phyloP scores from a whole-genome alignment of 2,888 invertebrate species.

The Nasonia oneida region DNA sequence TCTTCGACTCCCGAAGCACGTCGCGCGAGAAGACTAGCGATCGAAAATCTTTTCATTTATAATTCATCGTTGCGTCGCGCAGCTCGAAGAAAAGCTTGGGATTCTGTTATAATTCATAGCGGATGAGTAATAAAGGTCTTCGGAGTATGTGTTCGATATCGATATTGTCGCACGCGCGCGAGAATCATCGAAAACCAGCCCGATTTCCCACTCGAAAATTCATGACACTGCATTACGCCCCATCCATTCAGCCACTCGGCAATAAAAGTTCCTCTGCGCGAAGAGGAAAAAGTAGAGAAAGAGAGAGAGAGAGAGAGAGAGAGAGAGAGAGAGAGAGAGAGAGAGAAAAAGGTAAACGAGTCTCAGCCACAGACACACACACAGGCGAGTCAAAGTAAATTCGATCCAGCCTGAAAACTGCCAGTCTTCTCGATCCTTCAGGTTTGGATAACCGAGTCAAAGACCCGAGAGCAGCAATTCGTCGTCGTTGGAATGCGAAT shows the following conservation, averaged over 20 bases:
- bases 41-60: neutral
- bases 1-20: neutral
- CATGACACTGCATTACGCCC: constrained; percentile 7
- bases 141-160: no score
- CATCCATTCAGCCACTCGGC: neutral
- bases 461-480: constrained; percentile 43
- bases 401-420: constrained; percentile 1
- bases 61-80: neutral
- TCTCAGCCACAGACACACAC: neutral
- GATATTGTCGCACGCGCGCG: neutral
- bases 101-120: neutral
- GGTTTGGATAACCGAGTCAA: constrained; percentile 52
- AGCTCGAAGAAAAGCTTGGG: neutral
- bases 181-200: neutral
- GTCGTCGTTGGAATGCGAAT: constrained; percentile 48
- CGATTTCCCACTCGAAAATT: neutral
- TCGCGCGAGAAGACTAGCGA: neutral
- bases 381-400: neutral
- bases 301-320: neutral
- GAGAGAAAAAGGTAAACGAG: neutral
- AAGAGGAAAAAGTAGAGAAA: neutral
- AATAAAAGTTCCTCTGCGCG: neutral
- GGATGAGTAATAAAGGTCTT: neutral
- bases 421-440: constrained; percentile 18
- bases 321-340: no score